Conservation (phyloP, 2,113 vertebrate species). For the Rhadina sibilatrix region DNA sequence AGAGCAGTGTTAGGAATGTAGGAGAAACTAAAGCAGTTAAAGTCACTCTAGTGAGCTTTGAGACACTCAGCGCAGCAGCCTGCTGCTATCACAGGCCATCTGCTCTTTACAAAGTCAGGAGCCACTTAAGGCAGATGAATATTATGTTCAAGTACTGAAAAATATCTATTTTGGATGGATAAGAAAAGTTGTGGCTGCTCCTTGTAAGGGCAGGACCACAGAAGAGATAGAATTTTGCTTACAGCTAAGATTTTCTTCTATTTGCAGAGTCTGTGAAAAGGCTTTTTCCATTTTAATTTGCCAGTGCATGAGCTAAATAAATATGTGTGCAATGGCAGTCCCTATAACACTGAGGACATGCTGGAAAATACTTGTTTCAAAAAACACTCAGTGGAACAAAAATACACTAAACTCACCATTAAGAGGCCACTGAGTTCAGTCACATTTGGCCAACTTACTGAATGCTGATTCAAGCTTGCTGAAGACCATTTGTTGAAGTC, state of each 20-base stretch:
- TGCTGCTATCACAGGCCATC: neutral
- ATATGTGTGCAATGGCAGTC: neutral
- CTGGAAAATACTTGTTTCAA: neutral
- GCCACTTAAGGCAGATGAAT: neutral
- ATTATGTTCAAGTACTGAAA: neutral
- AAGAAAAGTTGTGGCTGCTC: neutral
- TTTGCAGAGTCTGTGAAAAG: neutral
- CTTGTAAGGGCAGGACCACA: neutral
- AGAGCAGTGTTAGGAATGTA: neutral
- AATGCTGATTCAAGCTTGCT: neutral
- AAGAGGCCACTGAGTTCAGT: neutral
- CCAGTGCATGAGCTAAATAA: neutral
- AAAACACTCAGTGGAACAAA: neutral
- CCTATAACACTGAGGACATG: neutral
- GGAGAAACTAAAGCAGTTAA: neutral
- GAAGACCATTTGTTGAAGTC: neutral
- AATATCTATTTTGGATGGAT: neutral
- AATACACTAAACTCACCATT: neutral
- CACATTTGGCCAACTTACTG: neutral
- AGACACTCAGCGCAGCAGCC: neutral
- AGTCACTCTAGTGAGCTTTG: neutral
- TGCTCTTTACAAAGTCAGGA: neutral
- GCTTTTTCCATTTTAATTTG: neutral
- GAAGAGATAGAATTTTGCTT: neutral
- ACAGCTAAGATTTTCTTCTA: neutral